phyloP scores from a whole-genome alignment of 1,140 invertebrate species.

The Mycetomoellerius zeteki region DNA sequence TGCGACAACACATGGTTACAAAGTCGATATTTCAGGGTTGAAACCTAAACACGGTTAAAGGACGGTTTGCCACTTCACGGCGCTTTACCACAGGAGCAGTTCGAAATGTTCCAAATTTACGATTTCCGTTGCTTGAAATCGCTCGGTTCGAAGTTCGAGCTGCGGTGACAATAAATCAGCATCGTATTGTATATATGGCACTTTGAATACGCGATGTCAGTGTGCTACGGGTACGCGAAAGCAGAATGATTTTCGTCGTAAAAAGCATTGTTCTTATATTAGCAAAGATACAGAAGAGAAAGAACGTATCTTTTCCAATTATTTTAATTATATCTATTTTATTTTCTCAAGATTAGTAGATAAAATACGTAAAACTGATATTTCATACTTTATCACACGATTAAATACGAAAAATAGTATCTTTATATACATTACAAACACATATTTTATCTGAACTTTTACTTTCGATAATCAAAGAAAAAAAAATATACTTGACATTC shows the following conservation, averaged over 20 bases:
- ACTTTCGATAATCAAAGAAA: not conserved
- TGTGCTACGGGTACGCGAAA: not conserved
- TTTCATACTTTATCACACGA: not conserved
- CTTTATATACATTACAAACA: not conserved
- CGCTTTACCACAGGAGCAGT: conserved; percentile 17
- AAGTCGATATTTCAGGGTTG: conserved; percentile 74
- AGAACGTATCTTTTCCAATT: not conserved
- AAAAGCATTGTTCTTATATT: not conserved
- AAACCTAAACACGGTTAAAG: conserved; percentile 74
- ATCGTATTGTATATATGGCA: conserved; percentile 33
- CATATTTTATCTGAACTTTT: not conserved
- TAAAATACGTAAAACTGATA: not conserved
- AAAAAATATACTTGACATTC: not conserved
- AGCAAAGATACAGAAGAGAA: too few relatives aligned
- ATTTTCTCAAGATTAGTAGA: not conserved
- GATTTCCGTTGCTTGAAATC: conserved; percentile 67
- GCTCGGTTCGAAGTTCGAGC: conserved; percentile 49
- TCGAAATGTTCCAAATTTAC: conserved; percentile 65
- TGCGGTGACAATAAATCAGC: conserved; percentile 56
- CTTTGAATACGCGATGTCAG: conserved; percentile 35
- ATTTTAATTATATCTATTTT: not conserved
- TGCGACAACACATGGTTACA: conserved; percentile 69
- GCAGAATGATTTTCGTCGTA: not conserved
- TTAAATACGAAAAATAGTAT: too few relatives aligned
- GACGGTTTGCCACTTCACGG: conserved; percentile 59